Percentiles rank a stretch among this genome's conserved stretches.
Evolutionary conservation across 2,888 invertebrate species (phyloP).

Genomic region (Acleris sparsana): DNA sequence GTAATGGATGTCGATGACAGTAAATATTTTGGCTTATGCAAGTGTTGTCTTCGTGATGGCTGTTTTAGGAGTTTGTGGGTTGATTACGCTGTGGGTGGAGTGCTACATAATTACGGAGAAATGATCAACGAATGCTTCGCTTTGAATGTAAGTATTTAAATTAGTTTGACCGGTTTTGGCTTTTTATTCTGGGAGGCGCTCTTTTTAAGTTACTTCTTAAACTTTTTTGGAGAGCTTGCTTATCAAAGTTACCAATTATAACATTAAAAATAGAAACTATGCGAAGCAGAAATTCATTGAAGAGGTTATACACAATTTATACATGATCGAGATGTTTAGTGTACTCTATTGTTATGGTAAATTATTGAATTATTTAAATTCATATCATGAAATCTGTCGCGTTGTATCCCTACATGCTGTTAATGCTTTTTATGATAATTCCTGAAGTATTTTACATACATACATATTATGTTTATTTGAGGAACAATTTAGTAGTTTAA

Average conservation of each 20-base stretch:
- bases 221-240: background rate
- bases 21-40: conserved; percentile 52
- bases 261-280: background rate
- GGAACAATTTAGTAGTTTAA: too few species aligned
- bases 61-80: conserved; percentile 62
- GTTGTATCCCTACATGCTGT: too few species aligned
- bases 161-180: conserved; percentile 33
- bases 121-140: conserved; percentile 65
- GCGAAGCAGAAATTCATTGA: background rate
- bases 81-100: conserved; percentile 47
- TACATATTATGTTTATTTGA: too few species aligned
- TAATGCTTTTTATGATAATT: too few species aligned
- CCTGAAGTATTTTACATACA: too few species aligned
- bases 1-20: conserved; percentile 23
- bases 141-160: conserved; percentile 54
- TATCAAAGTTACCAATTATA: too few species aligned
- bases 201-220: background rate
- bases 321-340: background rate
- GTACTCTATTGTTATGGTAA: too few species aligned
- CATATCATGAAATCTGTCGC: too few species aligned
- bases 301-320: background rate
- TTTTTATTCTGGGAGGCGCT: conserved; percentile 6
- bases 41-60: conserved; percentile 62
- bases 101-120: conserved; percentile 58
- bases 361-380: too few species aligned